Conservation (phyloP, 1,140 invertebrate species). For the Druon quercuslanigerum region DNA sequence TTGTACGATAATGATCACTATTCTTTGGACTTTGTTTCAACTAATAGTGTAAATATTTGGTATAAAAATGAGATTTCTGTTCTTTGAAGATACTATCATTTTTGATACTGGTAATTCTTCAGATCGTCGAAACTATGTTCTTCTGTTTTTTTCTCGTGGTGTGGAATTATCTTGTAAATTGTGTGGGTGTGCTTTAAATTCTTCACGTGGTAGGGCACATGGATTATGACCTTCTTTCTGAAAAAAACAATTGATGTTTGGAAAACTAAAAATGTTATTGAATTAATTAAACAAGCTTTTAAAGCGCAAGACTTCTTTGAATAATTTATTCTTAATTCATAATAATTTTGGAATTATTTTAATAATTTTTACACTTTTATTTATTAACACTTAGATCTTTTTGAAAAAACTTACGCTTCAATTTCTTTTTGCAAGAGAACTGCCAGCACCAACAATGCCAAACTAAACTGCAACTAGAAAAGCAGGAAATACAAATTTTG, state of each 20-base stretch:
- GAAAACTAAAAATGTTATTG: not conserved
- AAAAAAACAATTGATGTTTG: not conserved
- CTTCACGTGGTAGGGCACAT: slow-evolving; percentile 71
- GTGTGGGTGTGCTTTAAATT: slow-evolving; percentile 71
- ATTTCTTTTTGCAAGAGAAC: slow-evolving; percentile 32
- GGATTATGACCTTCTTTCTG: slow-evolving; percentile 66
- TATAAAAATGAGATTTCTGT: not conserved
- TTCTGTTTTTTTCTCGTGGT: slow-evolving; percentile 57
- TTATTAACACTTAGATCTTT: not conserved
- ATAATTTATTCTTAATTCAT: too few relatives aligned
- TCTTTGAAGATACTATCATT: not conserved
- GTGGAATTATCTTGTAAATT: slow-evolving; percentile 66
- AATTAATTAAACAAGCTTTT: not conserved
- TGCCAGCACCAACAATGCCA: slow-evolving; percentile 37
- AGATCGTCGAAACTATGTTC: slow-evolving; percentile 63
- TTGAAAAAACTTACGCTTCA: slow-evolving; percentile 17
- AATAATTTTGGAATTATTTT: too few relatives aligned
- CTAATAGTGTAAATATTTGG: not conserved
- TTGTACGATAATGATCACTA: slow-evolving; percentile 14
- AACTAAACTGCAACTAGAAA: slow-evolving; percentile 45
- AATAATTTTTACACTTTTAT: too few relatives aligned
- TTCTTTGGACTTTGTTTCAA: not conserved
- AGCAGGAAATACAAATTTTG: not conserved
- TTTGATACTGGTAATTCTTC: not conserved
- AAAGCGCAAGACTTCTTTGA: not conserved